These are phyloP conservation scores for Dendroctonus ponderosae DNA, from an alignment of 1,140 invertebrate species.

Conservation along the genomic window DNA sequence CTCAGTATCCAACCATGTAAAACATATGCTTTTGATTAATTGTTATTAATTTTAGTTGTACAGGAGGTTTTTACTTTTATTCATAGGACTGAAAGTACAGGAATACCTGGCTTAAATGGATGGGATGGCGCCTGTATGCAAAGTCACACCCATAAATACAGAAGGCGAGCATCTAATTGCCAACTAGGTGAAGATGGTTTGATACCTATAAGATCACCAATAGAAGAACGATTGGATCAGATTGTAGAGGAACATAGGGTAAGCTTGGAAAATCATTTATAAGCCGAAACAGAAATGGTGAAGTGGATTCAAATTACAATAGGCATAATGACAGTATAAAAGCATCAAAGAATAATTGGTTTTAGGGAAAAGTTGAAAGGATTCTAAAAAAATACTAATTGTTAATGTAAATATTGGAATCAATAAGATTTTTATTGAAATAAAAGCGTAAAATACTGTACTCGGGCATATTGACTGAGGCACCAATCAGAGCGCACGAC, in stretches of 20 bases:
- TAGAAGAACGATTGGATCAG: constrained; percentile 76
- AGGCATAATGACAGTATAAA: no score
- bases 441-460: no score
- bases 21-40: neutral
- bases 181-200: constrained; percentile 70
- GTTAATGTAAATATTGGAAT: no score
- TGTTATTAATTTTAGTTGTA: neutral
- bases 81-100: no score
- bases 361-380: no score
- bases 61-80: neutral
- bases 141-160: constrained; percentile 13
- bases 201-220: constrained; percentile 71
- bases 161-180: constrained; percentile 31
- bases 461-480: no score
- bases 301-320: no score
- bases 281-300: no score
- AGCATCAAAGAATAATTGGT: no score
- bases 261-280: constrained; percentile 28
- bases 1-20: neutral
- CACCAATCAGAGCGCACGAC: no score
- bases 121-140: constrained; percentile 33
- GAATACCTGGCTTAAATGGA: constrained; percentile 45
- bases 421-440: no score
- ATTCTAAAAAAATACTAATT: no score
- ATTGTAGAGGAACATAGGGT: constrained; percentile 79